These are phyloP conservation scores for Platycercus adscitus DNA, from an alignment of 2,113 vertebrate species.

Conservation along the genomic window DNA sequence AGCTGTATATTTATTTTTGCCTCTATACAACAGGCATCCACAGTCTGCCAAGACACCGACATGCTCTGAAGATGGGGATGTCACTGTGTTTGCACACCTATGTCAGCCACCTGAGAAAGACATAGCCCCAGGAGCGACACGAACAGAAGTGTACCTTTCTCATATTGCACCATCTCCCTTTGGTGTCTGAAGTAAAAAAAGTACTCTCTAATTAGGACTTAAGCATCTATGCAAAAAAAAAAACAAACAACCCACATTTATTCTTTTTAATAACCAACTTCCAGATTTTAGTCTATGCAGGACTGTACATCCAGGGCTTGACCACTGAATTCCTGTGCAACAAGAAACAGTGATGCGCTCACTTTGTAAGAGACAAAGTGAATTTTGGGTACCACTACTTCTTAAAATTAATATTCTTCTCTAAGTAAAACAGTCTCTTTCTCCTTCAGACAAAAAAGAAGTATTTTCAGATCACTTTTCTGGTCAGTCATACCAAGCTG, in stretches of 20 bases:
- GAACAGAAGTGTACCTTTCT: neutral
- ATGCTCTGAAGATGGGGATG: neutral
- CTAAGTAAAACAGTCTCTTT: neutral
- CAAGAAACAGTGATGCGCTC: accelerated
- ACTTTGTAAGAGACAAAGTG: neutral
- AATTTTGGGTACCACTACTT: neutral
- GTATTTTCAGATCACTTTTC: neutral
- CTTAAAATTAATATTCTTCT: neutral
- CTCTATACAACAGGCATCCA: neutral
- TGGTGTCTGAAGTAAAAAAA: neutral
- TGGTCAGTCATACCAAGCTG: neutral
- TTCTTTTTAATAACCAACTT: neutral
- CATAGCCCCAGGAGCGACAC: neutral
- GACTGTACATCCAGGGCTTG: neutral
- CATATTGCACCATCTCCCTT: neutral
- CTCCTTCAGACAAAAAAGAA: neutral
- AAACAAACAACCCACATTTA: neutral
- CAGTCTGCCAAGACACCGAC: accelerated
- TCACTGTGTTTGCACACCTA: neutral
- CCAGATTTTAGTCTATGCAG: neutral
- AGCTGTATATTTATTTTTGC: neutral
- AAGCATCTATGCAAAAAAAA: neutral
- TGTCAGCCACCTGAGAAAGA: neutral
- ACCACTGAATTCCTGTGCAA: neutral
- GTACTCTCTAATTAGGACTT: neutral